phyloP scores from a whole-genome alignment of 2,113 vertebrate genomes.

The Agelaius phoeniceus region DNA sequence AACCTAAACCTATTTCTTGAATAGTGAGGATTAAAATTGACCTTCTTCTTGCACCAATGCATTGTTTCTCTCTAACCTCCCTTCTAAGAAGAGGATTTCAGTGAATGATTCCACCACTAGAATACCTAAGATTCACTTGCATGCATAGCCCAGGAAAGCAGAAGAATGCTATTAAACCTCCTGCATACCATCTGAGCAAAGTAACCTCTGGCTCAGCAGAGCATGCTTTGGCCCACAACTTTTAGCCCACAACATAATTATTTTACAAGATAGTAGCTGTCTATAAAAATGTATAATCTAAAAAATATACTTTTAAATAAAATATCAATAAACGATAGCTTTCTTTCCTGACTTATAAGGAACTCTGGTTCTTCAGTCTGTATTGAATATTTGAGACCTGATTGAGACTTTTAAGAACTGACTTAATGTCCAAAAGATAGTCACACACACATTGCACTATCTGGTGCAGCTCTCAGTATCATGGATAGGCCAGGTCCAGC shows the following conservation, averaged over 20 bases:
- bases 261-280: background rate
- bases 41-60: background rate
- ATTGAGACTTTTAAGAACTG: background rate
- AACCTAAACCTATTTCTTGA: background rate
- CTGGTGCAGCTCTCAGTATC: background rate
- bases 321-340: background rate
- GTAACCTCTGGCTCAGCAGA: background rate
- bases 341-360: background rate
- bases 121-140: background rate
- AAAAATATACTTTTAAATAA: background rate
- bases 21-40: background rate
- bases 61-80: conserved; percentile 12
- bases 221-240: background rate
- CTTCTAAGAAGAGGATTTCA: background rate
- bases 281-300: background rate
- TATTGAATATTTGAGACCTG: background rate
- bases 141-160: background rate
- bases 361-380: background rate
- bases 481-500: background rate
- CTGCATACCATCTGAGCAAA: background rate
- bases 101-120: background rate
- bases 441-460: background rate
- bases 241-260: background rate
- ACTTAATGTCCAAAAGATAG: background rate
- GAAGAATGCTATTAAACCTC: conserved; percentile 6